Evolutionary conservation across 92 coral and sea anemone species (phyloP).

Genomic region (Montipora capitata): DNA sequence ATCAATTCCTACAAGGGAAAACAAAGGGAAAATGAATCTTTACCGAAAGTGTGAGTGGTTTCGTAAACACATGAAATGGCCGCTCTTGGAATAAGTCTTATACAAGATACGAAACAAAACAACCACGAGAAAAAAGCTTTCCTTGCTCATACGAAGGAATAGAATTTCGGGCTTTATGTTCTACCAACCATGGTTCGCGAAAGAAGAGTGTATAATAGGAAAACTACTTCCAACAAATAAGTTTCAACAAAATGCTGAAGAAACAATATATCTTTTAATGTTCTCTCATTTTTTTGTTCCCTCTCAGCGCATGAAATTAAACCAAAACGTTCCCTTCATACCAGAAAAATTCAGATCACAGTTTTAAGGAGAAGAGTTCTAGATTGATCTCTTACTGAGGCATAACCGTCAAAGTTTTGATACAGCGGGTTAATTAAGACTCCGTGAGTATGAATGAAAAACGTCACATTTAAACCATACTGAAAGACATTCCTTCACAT

Average conservation of each 20-base stretch:
- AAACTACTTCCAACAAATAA: too few relatives aligned
- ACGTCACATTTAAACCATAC: constrained; percentile 5
- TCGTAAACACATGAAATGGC: neutral
- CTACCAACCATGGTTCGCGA: neutral
- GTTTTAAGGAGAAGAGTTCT: neutral
- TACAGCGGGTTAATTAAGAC: too few relatives aligned
- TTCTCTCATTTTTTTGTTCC: neutral
- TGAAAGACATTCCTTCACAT: constrained; percentile 51
- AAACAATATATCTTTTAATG: constrained; percentile 22
- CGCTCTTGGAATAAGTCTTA: neutral
- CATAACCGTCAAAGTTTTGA: too few relatives aligned
- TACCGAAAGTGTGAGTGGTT: neutral
- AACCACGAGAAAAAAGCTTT: neutral
- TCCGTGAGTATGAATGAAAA: neutral
- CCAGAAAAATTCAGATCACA: neutral
- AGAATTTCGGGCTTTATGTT: neutral
- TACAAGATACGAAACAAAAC: neutral
- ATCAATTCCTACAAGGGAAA: constrained; percentile 76
- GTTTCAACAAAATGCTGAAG: constrained; percentile 49
- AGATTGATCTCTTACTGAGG: too few relatives aligned
- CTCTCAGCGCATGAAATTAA: neutral
- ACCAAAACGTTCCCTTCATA: neutral
- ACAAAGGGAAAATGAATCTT: neutral
- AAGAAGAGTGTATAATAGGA: too few relatives aligned
- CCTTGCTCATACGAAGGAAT: neutral